Base-by-base conservation (phyloP, 2,888 invertebrate species). In the Calameuta idolon region DNA sequence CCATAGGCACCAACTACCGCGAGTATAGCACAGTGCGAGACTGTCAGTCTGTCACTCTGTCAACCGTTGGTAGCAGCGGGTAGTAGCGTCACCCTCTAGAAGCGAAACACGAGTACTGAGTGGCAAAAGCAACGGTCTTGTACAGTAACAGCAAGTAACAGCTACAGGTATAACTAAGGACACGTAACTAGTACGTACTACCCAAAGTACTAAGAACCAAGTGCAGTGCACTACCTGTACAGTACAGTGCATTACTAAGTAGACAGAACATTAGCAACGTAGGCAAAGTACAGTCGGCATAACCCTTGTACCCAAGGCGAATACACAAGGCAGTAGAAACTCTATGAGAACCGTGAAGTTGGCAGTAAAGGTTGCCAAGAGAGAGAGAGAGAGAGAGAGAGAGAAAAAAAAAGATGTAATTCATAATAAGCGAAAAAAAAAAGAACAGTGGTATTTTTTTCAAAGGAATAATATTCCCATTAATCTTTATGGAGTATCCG, bases 1-100 rank as follows among this genome's bases (percentile, higher is more conserved):
- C 85, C 84, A 80, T 86, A 86, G 86, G 86, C 87, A 86, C 82
- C 78, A 73, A 77, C 79, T 79, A 82, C 83, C 76, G 80, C 81
- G 83, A 80, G 82, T 80, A 77, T 78, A 78, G 79, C 81, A 75
- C 80, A 73, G 80, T 80, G 77, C 80, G 80, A 79, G 83, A 77
- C 83, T 82, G 76, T 74, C 76, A 79, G 69, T 82, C 82, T 81
- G 84, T 87, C 85, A 85, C 81, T 81, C 81, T 79, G 78, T 82
- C 81, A 77, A 81, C 82, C 82, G 76, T 83, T 84, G 83, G 84
- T 81, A 79, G 76, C 78, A 81, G 79, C 80, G 55, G 23, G 55
- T 55, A 55, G 55, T 55, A 55, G 55, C 55, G 23, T 55, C 55
- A 55, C 23, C 55, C 55, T 55, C 23, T 55, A 9, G 23, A 55